A percentile compares a stretch with the other conserved stretches of the same genome.
These are phyloP conservation scores for Pongo pygmaeus DNA, from an alignment of 2,113 vertebrate genomes.

Conservation along the genomic window DNA sequence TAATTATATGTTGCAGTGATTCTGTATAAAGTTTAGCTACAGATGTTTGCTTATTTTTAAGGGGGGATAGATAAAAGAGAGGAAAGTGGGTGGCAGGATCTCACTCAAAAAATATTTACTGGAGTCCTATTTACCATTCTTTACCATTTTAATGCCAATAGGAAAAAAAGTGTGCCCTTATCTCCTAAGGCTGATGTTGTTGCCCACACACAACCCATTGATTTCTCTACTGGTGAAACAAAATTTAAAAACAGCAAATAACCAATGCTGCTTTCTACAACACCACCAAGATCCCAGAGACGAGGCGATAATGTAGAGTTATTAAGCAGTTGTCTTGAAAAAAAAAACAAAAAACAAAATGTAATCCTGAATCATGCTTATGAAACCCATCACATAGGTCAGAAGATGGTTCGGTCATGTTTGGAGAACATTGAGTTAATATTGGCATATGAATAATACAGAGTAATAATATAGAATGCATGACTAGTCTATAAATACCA, in stretches of 20 bases:
- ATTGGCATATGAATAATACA: not conserved
- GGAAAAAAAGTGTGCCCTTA: not conserved
- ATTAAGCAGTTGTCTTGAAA: not conserved
- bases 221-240: not conserved
- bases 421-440: slow-evolving; percentile 6
- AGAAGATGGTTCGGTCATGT: not conserved
- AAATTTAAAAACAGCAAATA: slow-evolving; percentile 1
- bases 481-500: not conserved
- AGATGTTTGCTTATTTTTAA: slow-evolving; percentile 44
- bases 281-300: not conserved
- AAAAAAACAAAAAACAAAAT: not conserved
- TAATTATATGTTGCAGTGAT: not conserved
- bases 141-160: not conserved
- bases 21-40: not conserved
- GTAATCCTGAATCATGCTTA: not conserved
- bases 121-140: not conserved
- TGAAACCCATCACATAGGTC: not conserved
- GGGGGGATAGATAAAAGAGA: not conserved
- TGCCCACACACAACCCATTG: not conserved
- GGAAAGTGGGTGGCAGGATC: not conserved
- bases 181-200: not conserved
- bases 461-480: not conserved
- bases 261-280: not conserved
- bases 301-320: not conserved
- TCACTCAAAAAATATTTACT: not conserved